Evolutionary conservation across 2,113 vertebrate genomes (phyloP).

Genomic region (Nanorana parkeri): DNA sequence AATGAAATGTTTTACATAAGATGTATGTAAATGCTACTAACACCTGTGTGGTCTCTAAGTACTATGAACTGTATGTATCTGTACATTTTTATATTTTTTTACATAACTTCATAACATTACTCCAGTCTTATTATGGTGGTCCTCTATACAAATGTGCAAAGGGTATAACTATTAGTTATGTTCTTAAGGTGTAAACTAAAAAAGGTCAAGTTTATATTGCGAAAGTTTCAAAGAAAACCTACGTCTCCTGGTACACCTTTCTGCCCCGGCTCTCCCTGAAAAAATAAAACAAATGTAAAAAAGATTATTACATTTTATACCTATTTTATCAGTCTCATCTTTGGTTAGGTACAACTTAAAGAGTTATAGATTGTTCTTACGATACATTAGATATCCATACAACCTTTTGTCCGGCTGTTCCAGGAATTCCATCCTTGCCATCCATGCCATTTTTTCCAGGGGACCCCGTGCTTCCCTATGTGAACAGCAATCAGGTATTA

Average conservation of each 20-base stretch:
- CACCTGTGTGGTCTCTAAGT: no score
- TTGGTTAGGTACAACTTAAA: background rate
- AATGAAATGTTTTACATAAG: no score
- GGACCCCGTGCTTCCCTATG: constrained; percentile 65
- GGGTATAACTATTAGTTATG: no score
- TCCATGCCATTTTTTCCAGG: constrained; percentile 63
- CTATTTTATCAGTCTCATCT: background rate
- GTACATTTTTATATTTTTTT: no score
- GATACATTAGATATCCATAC: background rate
- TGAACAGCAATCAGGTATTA: background rate
- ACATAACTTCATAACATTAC: no score
- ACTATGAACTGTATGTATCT: no score
- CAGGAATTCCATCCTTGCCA: constrained; percentile 62
- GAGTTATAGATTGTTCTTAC: background rate
- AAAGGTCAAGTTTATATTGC: background rate
- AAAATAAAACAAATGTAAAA: background rate
- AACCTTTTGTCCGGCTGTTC: constrained; percentile 74
- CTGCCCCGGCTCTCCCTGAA: constrained; percentile 74
- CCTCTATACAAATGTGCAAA: no score
- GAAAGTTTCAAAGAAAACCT: background rate
- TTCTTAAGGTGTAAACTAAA: no score
- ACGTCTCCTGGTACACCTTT: constrained; percentile 64
- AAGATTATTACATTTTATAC: background rate
- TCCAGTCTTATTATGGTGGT: no score
- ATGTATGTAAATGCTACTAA: no score